Percentiles rank a stretch among this genome's conserved stretches.
Conservation (phyloP, 2,888 invertebrate genomes). For the Fragum fragum region DNA sequence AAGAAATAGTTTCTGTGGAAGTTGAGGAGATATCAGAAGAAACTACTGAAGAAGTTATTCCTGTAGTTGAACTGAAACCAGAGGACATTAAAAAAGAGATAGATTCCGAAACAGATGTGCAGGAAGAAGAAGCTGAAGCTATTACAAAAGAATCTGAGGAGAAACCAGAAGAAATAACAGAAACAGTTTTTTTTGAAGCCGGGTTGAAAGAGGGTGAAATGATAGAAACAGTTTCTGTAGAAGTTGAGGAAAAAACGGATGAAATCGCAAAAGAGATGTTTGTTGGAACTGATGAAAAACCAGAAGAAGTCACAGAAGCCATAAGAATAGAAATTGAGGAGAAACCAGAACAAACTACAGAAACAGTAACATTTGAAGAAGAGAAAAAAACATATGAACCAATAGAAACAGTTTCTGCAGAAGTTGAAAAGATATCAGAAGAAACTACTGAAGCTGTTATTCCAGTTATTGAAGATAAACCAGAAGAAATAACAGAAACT, state of each 20-base stretch:
- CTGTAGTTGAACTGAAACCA: slow-evolving; percentile 11
- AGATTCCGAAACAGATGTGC: slow-evolving; percentile 17
- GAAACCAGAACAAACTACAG: neutral
- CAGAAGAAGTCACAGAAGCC: slow-evolving; percentile 2
- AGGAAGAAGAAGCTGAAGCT: slow-evolving; percentile 13
- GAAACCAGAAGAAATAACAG: neutral
- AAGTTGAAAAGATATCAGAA: too few species aligned
- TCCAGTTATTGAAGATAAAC: neutral
- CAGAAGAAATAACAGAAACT: too few species aligned
- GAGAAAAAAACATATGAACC: neutral
- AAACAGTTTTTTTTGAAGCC: slow-evolving; percentile 34
- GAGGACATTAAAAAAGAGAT: slow-evolving; percentile 8
- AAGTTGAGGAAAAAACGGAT: neutral
- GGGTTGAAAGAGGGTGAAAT: slow-evolving; percentile 23
- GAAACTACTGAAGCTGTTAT: slow-evolving; percentile 13
- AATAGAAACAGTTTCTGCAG: neutral
- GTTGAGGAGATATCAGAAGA: slow-evolving; percentile 19
- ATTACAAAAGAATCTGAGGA: neutral
- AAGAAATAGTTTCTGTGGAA: slow-evolving; percentile 16
- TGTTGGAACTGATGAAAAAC: slow-evolving; percentile 23
- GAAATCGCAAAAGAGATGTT: neutral
- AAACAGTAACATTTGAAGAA: neutral
- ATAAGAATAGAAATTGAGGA: neutral
- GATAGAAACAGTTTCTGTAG: slow-evolving; percentile 16
- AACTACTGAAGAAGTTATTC: slow-evolving; percentile 16